Percentiles rank a stretch among this genome's conserved stretches.
Evolutionary conservation across 2,888 invertebrate genomes (phyloP).

Genomic region (Hoplodrina blanda): DNA sequence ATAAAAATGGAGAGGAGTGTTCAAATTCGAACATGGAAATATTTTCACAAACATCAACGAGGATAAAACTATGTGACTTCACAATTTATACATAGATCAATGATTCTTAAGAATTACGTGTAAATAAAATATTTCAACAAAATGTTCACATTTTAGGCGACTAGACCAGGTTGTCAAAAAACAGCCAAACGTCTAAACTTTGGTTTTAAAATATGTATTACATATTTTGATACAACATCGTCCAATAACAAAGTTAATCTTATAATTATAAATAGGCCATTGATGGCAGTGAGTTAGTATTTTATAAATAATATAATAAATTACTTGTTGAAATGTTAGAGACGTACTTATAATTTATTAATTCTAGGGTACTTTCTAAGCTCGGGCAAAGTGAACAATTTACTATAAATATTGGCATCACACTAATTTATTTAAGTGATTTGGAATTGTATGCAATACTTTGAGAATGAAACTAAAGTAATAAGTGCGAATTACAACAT

Average conservation of each 20-base stretch:
- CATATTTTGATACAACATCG: conserved; percentile 70
- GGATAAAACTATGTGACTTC: conserved; percentile 72
- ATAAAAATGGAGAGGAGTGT: conserved; percentile 37
- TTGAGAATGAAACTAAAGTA: conserved; percentile 31
- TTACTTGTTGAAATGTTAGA: conserved; percentile 51
- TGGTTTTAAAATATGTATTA: conserved; percentile 83
- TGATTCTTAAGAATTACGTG: conserved; percentile 68
- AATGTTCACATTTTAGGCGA: conserved; percentile 80
- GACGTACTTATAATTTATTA: conserved; percentile 39
- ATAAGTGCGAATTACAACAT: conserved; percentile 27
- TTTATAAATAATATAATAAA: conserved; percentile 54
- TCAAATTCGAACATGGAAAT: conserved; percentile 43
- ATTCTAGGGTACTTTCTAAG: conserved; percentile 65
- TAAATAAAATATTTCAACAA: conserved; percentile 80
- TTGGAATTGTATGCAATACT: conserved; percentile 31
- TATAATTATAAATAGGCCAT: conserved; percentile 80
- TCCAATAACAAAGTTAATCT: conserved; percentile 68
- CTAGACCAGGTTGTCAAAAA: conserved; percentile 83
- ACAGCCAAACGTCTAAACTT: conserved; percentile 85
- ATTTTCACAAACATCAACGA: conserved; percentile 58
- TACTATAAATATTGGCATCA: conserved; percentile 41
- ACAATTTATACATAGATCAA: conserved; percentile 67
- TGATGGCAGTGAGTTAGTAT: conserved; percentile 80
- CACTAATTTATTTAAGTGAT: conserved; percentile 27
- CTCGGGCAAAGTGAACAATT: conserved; percentile 62